Evolutionary conservation across 2,113 vertebrate genomes (phyloP), one percentile per base, ranked within the genome.

Genomic region (Urocynchramus pylzowi): DNA sequence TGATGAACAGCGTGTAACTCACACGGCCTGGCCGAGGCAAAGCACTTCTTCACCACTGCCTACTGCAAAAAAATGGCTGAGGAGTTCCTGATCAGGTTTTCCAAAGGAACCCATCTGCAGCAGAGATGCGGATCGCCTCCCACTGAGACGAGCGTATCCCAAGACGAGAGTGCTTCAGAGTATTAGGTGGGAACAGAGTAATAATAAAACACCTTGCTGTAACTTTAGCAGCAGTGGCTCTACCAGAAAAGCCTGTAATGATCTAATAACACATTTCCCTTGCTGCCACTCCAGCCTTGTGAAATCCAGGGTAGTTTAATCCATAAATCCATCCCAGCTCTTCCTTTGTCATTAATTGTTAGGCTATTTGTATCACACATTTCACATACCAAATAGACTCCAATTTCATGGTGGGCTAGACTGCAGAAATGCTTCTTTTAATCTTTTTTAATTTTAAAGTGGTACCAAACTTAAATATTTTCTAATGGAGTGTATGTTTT

Each of bases 401-500:
- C 93, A 97, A 97, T 97, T 98, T 98, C 97, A 97, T 93, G 95
- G 96, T 96, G 91, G 92, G 92, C 90, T 96, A 94, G 87, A 90
- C 87, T 84, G 71, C 80, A 96, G 93, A 97, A 97, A 97, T 88
- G 84, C 45, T 80, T 92, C 80, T 94, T 95, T 96, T 97, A 96
- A 97, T 97, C 91, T 96, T 96, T 95, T 97, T 93, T 97, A 97
- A 98, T 97, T 97, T 96, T 95, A 83, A 95, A 94, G 82, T 86
- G 70, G 87, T 95, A 97, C 69, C 89, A 96, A 98, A 97, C 85
- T 93, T 97, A 73, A 96, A 93, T 96, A 97, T 96, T 97, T 97
- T 95, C 93, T 97, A 97, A 98, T 94, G 76, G 96, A 95, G 87
- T 91, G 59, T 95, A 87, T 84, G 79, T 84, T 96, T 90, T 97